Conservation (phyloP, 2,888 invertebrate species). For the Drosophila recens region DNA sequence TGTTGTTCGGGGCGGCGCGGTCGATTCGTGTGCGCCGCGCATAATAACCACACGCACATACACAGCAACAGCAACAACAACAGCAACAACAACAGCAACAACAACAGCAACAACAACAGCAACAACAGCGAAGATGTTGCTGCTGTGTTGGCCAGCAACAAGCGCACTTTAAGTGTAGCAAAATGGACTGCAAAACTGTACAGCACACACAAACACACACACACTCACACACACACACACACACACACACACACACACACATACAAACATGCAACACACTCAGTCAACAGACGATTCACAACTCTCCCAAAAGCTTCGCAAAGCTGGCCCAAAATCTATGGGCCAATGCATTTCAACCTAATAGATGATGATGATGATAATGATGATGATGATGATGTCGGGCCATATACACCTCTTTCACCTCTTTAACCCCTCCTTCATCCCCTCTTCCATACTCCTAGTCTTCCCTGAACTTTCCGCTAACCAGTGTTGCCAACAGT, state of each 20-base stretch:
- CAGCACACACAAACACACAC: no score
- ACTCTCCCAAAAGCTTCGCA: slow-evolving; percentile 34
- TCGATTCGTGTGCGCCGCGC: slow-evolving; percentile 70
- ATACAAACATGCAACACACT: slow-evolving; percentile 7
- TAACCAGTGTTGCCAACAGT: no score
- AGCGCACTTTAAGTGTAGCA: slow-evolving; percentile 75
- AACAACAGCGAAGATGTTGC: slow-evolving; percentile 35
- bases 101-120: no score
- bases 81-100: slow-evolving; percentile 24
- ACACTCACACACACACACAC: slow-evolving; percentile 15
- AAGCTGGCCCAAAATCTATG: slow-evolving; percentile 42
- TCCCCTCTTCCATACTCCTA: no score
- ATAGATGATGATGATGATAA: no score
- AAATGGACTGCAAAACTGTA: slow-evolving; percentile 76
- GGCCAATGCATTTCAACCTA: slow-evolving; percentile 46
- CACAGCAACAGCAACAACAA: slow-evolving; percentile 42
- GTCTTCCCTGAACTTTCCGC: no score
- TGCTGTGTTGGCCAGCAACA: slow-evolving; percentile 48
- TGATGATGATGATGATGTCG: no score
- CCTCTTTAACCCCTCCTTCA: no score
- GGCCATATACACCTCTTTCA: no score
- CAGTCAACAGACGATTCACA: background rate
- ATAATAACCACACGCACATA: slow-evolving; percentile 70
- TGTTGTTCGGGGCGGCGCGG: slow-evolving; percentile 49
- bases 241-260: slow-evolving; percentile 21